Percentiles rank a stretch among this genome's conserved stretches.
These are phyloP conservation scores for Dusona sp. DNA, from an alignment of 2,888 invertebrate genomes.

Conservation along the genomic window DNA sequence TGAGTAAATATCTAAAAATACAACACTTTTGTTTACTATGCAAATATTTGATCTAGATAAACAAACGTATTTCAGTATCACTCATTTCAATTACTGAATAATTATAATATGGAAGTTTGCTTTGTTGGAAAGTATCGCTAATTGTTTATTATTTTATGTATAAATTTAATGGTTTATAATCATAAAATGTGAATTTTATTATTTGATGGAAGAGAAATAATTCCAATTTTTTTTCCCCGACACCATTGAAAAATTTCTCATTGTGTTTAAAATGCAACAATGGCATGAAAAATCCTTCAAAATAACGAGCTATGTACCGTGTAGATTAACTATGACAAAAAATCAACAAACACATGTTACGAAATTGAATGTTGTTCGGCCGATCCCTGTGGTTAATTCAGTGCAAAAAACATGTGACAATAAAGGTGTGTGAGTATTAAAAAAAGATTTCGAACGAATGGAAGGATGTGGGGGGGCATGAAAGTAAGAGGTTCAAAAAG, in stretches of 20 bases:
- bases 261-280: neutral
- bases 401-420: neutral
- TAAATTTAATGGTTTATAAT: neutral
- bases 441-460: neutral
- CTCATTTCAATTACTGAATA: neutral
- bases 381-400: neutral
- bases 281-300: too few relatives aligned
- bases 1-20: neutral
- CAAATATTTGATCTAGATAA: neutral
- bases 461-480: neutral
- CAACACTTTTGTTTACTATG: neutral
- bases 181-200: too few relatives aligned
- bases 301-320: too few relatives aligned
- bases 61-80: neutral
- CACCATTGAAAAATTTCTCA: neutral
- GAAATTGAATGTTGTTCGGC: neutral
- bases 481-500: constrained; percentile 25
- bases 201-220: too few relatives aligned
- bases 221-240: neutral
- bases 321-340: neutral
- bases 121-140: neutral
- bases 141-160: neutral
- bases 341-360: neutral
- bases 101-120: neutral
- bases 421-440: neutral